These are phyloP conservation scores for Coboldia fuscipes DNA, from an alignment of 1,140 invertebrate species.

Conservation along the genomic window DNA sequence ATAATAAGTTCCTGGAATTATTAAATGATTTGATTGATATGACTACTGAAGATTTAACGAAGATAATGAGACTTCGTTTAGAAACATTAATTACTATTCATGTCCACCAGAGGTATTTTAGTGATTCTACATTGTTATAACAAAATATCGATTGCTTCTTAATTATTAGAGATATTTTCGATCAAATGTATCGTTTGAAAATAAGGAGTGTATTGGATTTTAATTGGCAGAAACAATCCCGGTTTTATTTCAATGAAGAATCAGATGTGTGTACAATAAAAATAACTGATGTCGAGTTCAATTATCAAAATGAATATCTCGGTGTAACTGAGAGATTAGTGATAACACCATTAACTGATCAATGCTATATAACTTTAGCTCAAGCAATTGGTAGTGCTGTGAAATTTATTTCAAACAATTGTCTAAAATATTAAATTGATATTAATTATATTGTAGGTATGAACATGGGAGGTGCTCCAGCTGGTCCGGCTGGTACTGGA, in stretches of 20 bases:
- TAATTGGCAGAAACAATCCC: conserved; percentile 78
- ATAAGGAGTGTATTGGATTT: conserved; percentile 55
- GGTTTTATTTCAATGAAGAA: conserved; percentile 75
- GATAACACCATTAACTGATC: conserved; percentile 79
- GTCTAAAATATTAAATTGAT: background rate
- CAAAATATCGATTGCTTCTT: background rate
- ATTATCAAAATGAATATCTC: conserved; percentile 83
- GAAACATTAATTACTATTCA: conserved; percentile 90
- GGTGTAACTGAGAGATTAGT: conserved; percentile 77
- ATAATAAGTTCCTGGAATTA: conserved; percentile 60
- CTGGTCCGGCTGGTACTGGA: conserved; percentile 79
- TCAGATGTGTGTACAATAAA: conserved; percentile 53
- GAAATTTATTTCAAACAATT: background rate
- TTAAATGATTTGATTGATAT: conserved; percentile 67
- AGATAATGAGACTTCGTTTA: conserved; percentile 61
- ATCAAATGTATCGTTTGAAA: conserved; percentile 41
- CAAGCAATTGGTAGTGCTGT: conserved; percentile 43
- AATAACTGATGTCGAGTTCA: conserved; percentile 77
- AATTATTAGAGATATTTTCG: conserved; percentile 44
- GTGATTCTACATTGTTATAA: background rate
- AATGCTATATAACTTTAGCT: conserved; percentile 80
- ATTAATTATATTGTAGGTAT: conserved; percentile 42
- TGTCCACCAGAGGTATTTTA: conserved; percentile 64
- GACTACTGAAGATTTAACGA: conserved; percentile 64
- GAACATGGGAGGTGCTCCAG: conserved; percentile 81